Percentiles rank a stretch among this genome's conserved stretches.
These are phyloP conservation scores for Acrocephalus kingi DNA, from an alignment of 2,113 vertebrate genomes.

Conservation along the genomic window DNA sequence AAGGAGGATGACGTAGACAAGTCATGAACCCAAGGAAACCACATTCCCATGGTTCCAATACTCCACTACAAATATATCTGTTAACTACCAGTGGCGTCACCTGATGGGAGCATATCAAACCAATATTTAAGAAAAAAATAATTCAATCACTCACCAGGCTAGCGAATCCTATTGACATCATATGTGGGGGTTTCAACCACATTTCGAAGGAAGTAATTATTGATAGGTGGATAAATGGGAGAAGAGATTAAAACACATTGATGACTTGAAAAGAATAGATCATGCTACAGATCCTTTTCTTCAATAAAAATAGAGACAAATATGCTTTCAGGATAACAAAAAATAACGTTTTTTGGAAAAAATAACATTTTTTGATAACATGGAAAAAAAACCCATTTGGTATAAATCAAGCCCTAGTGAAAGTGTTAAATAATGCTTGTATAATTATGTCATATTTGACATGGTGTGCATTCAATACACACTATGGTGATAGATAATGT, in stretches of 20 bases:
- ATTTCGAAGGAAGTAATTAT: background rate
- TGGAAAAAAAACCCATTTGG: background rate
- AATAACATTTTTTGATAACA: too few species aligned
- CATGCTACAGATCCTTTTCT: background rate
- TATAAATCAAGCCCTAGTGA: background rate
- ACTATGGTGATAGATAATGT: background rate
- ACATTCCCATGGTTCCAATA: background rate
- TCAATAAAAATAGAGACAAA: background rate
- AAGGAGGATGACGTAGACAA: background rate
- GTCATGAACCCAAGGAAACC: background rate
- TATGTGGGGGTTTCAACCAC: background rate
- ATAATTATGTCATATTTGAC: background rate
- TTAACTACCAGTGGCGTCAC: background rate
- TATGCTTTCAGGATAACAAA: background rate
- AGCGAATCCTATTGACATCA: background rate
- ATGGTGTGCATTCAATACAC: background rate
- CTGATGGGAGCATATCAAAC: background rate
- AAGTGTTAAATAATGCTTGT: background rate
- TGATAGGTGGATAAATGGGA: background rate
- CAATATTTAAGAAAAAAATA: background rate
- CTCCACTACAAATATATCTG: background rate
- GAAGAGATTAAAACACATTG: background rate
- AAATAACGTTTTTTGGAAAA: too few species aligned
- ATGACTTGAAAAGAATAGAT: background rate
- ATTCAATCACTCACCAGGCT: background rate